Evolutionary conservation across 2,888 invertebrate genomes (phyloP), one percentile per base, ranked within the genome.

Genomic region (Hirtodrosophila trivittata): DNA sequence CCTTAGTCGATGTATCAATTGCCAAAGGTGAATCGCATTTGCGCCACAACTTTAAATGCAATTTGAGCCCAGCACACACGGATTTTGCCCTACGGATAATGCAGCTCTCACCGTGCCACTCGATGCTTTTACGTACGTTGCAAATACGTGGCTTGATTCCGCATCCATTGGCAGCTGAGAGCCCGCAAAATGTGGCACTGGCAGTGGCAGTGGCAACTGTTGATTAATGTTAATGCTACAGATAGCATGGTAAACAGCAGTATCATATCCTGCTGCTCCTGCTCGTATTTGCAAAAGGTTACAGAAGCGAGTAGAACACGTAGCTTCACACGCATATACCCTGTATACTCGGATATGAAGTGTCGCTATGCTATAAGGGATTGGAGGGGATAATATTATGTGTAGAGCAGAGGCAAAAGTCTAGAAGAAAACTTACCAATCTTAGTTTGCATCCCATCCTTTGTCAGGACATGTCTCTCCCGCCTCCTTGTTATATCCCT

Each of bases 21-120:
- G 56, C 12, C 26, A 26, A 13, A 60, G 35, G 62, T 47, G 54
- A 54, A 51, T 57, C 57, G 67, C 52, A 58, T 70, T 70, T 68
- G 49, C 50, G 28, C 37, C 37, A 46, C 5, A 38, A 25, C 42
- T 32, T 42, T 10, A 50, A 69, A 68, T 64, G 30, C 25, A 69
- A 64, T 68, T 68, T 58, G 8, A 54, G 33, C 21, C 46, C 10
- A 51, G 10, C 51, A 43, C 21, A 39, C 66, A 71, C 33, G 47
- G 59, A 51, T 50, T 65, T 59, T 65, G 9, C 50, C 28, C 46
- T 3, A 21, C 2, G 18, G 18, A 28, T 43, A 59, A 59, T 69
- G 57, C 42, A 32, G 33, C 30, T 21, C 37, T 7, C 12, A 33
- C 39, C 13, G 28, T 41, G 18, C 28, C 9, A 28, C 28, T 28